phyloP scores from a whole-genome alignment of 2,888 invertebrate species.

The Microplitis deprimator region DNA sequence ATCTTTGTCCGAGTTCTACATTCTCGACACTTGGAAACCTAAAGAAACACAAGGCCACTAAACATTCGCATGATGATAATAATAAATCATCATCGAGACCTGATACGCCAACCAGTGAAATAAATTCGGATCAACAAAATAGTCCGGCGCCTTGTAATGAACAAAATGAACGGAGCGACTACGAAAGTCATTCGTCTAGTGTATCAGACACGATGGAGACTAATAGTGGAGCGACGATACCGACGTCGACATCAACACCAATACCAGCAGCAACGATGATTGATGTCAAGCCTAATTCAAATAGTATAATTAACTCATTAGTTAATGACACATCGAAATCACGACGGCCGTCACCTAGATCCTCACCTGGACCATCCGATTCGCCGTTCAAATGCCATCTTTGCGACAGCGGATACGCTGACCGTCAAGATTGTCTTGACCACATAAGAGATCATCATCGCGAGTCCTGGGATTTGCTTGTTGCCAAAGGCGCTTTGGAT shows the following conservation, averaged over 20 bases:
- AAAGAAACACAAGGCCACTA: conserved; percentile 83
- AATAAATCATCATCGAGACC: conserved; percentile 38
- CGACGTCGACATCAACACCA: not conserved
- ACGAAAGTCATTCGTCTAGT: conserved; percentile 67
- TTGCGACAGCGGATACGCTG: conserved; percentile 89
- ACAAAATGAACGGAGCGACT: conserved; percentile 66
- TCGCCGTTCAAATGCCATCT: conserved; percentile 93
- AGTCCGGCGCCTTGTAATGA: conserved; percentile 56
- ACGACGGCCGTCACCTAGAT: conserved; percentile 62
- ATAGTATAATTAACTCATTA: conserved; percentile 50
- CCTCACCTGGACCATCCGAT: conserved; percentile 73
- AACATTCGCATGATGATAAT: conserved; percentile 74
- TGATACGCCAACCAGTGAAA: conserved; percentile 48
- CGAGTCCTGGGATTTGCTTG: conserved; percentile 85
- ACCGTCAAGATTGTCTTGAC: conserved; percentile 84
- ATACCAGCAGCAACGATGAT: not conserved
- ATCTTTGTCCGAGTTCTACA: conserved; percentile 85
- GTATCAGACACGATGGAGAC: conserved; percentile 57
- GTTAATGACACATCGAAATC: conserved; percentile 55
- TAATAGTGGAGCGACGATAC: not conserved
- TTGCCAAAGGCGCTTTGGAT: conserved; percentile 85
- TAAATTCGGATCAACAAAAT: conserved; percentile 54
- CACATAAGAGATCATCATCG: conserved; percentile 85
- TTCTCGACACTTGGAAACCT: conserved; percentile 86
- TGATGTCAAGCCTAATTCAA: conserved; percentile 56